A percentile compares a stretch with the other conserved stretches of the same genome.
These are phyloP conservation scores for Mustela erminea DNA, from an alignment of 2,797 vertebrate genomes.

Conservation along the genomic window DNA sequence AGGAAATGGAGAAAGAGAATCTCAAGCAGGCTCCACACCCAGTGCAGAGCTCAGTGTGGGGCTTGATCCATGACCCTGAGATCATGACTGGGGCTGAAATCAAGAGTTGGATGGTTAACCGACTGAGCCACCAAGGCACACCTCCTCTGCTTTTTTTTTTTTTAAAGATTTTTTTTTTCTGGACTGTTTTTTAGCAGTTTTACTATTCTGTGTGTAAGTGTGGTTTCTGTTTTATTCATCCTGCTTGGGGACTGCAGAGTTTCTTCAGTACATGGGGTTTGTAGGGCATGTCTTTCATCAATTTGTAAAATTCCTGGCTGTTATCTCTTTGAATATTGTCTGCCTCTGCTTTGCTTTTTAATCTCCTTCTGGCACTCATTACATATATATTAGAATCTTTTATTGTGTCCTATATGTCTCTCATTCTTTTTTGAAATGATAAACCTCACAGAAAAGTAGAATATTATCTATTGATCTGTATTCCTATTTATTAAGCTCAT, in stretches of 20 bases:
- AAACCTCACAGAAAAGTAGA: neutral
- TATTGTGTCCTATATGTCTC: neutral
- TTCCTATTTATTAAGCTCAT: neutral
- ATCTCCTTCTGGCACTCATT: neutral
- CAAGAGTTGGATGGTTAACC: neutral
- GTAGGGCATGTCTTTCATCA: neutral
- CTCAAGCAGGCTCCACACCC: neutral
- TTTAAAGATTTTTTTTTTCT: neutral
- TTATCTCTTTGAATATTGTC: neutral
- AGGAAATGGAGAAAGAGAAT: neutral
- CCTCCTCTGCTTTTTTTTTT: neutral
- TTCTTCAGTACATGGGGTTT: neutral
- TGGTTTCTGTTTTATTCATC: neutral
- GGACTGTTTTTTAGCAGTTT: neutral
- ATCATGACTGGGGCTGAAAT: neutral
- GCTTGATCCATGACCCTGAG: neutral
- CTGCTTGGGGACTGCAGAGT: neutral
- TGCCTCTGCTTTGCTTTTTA: neutral
- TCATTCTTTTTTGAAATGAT: conserved; percentile 19
- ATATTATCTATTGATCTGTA: neutral
- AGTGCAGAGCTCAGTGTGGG: neutral
- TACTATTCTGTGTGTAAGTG: neutral
- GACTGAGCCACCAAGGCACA: neutral
- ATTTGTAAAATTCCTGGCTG: neutral
- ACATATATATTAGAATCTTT: neutral